Conservation (phyloP, 2,888 invertebrate genomes). For the Agonopterix heracliana region DNA sequence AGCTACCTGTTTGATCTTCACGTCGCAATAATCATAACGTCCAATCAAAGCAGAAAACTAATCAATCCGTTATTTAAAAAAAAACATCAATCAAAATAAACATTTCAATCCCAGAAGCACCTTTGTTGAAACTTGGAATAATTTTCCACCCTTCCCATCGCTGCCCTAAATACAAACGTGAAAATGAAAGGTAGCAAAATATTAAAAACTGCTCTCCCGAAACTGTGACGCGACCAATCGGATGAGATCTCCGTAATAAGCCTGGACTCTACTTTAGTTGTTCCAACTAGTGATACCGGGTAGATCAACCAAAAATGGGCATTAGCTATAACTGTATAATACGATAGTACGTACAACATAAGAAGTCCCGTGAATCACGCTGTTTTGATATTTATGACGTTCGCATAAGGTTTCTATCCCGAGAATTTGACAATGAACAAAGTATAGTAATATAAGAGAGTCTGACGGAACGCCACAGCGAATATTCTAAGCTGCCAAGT, state of each 20-base stretch:
- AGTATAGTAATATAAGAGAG: not conserved
- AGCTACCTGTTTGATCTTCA: too few species aligned
- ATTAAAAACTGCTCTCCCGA: constrained; percentile 12
- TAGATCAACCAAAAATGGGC: not conserved
- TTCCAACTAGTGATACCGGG: not conserved
- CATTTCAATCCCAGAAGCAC: not conserved
- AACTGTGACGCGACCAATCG: constrained; percentile 4
- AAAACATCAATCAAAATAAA: too few species aligned
- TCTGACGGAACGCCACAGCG: constrained; percentile 5
- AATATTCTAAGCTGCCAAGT: constrained; percentile 5
- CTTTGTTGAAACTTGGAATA: constrained; percentile 9
- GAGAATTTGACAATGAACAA: too few species aligned
- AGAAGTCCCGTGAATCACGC: too few species aligned
- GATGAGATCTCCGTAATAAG: not conserved
- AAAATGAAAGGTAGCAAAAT: constrained; percentile 11
- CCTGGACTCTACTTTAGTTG: not conserved
- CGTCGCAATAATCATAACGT: too few species aligned
- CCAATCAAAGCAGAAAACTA: too few species aligned
- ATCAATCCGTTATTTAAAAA: too few species aligned
- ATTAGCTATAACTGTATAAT: too few species aligned
- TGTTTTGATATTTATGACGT: too few species aligned
- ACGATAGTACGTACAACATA: too few species aligned
- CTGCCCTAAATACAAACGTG: constrained; percentile 10
- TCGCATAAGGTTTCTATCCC: too few species aligned
- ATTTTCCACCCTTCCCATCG: constrained; percentile 6